Evolutionary conservation across 2,797 vertebrate genomes (phyloP).

Genomic region (Thalassophryne amazonica): DNA sequence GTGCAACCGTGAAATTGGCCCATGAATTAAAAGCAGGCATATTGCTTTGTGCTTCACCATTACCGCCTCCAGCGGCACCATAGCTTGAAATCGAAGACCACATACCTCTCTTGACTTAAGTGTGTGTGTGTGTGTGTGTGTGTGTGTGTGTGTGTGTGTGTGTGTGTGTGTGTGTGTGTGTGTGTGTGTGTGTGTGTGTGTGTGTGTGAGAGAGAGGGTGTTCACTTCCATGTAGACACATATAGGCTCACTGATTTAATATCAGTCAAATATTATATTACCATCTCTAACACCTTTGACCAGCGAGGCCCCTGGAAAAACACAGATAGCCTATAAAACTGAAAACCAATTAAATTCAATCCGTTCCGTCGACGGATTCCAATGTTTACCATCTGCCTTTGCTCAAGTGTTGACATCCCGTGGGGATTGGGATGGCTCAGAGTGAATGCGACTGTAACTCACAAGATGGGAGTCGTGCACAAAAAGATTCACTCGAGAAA

Average conservation of each 20-base stretch:
- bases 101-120: constrained; percentile 28
- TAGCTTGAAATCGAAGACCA: constrained; percentile 39
- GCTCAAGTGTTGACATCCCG: constrained; percentile 28
- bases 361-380: constrained; percentile 49
- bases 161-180: too few species aligned
- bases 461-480: background rate
- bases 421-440: constrained; percentile 23
- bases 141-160: constrained; percentile 2
- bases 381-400: constrained; percentile 41
- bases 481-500: background rate
- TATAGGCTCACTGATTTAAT: too few species aligned
- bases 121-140: background rate
- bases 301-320: constrained; percentile 47
- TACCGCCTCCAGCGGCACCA: constrained; percentile 45
- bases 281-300: constrained; percentile 47
- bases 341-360: constrained; percentile 61
- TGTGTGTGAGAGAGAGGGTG: too few species aligned
- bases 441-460: constrained; percentile 29
- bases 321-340: constrained; percentile 49
- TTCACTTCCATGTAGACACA: too few species aligned
- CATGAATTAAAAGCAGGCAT: constrained; percentile 52
- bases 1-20: constrained; percentile 56
- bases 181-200: too few species aligned
- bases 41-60: background rate
- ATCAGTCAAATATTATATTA: constrained; percentile 54